A percentile compares a stretch with the other conserved stretches of the same genome.
Evolutionary conservation across 2,888 invertebrate genomes (phyloP).

Genomic region (Polydrusus pterygomalis): DNA sequence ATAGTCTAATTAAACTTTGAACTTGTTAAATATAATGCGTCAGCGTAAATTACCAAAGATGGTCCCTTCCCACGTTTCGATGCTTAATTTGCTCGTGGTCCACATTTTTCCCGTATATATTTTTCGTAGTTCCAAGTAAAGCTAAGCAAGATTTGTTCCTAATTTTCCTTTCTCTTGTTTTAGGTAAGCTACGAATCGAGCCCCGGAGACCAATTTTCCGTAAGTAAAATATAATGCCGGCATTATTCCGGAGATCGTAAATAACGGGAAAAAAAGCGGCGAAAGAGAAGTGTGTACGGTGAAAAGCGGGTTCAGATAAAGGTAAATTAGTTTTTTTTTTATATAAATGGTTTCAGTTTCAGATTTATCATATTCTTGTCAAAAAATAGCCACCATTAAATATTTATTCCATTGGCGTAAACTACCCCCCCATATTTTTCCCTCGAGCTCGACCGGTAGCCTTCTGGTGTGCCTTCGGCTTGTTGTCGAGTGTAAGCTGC

Average conservation of each 20-base stretch:
- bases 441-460: too few species aligned
- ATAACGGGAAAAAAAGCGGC: constrained; percentile 40
- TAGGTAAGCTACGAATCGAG: constrained; percentile 50
- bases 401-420: too few species aligned
- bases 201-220: constrained; percentile 51
- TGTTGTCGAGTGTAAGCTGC: too few species aligned
- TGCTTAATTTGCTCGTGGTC: neutral
- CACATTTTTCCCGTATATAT: neutral
- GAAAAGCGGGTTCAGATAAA: constrained; percentile 39
- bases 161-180: constrained; percentile 52
- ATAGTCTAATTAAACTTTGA: too few species aligned
- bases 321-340: constrained; percentile 43
- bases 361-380: neutral
- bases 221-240: constrained; percentile 54
- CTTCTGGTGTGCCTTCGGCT: too few species aligned
- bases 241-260: constrained; percentile 49
- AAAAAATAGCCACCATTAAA: too few species aligned
- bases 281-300: constrained; percentile 16
- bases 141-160: constrained; percentile 51
- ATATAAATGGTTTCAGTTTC: constrained; percentile 4
- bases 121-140: constrained; percentile 16
- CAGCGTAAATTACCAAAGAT: too few species aligned
- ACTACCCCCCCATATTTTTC: too few species aligned
- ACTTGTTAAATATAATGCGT: too few species aligned
- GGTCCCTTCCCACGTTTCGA: neutral